These are phyloP conservation scores for Notiomystis cincta DNA, from an alignment of 2,113 vertebrate genomes.

Conservation along the genomic window DNA sequence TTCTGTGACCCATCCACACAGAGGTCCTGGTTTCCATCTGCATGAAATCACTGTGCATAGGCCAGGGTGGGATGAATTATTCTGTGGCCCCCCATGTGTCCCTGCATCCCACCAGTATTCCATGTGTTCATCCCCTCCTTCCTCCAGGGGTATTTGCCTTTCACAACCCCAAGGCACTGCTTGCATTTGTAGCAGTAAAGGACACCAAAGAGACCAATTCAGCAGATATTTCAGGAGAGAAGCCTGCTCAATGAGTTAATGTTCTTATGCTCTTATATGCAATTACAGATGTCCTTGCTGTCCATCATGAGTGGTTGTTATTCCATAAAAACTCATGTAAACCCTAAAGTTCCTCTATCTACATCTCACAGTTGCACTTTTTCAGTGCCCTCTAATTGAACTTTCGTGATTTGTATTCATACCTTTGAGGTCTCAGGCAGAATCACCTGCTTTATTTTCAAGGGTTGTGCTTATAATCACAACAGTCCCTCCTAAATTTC, in stretches of 20 bases:
- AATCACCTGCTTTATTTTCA: neutral
- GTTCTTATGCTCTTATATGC: neutral
- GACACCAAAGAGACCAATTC: neutral
- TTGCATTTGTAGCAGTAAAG: neutral
- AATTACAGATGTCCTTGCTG: neutral
- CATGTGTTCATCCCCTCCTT: neutral
- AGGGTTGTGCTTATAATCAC: neutral
- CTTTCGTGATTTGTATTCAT: neutral
- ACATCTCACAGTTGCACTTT: neutral
- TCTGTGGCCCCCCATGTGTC: neutral
- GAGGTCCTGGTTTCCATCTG: neutral
- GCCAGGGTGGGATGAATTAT: neutral
- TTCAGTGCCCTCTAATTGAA: neutral
- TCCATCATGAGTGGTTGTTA: neutral
- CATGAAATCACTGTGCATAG: neutral
- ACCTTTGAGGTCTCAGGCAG: neutral
- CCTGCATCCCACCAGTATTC: neutral
- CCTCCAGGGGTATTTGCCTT: neutral
- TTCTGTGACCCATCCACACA: neutral
- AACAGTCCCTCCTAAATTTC: neutral
- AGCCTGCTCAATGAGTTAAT: neutral
- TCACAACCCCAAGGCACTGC: neutral
- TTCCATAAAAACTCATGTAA: neutral
- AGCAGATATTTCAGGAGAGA: neutral
- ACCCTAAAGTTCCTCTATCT: neutral